Evolutionary conservation across 2,113 vertebrate genomes (phyloP).

Genomic region (Indri indri): DNA sequence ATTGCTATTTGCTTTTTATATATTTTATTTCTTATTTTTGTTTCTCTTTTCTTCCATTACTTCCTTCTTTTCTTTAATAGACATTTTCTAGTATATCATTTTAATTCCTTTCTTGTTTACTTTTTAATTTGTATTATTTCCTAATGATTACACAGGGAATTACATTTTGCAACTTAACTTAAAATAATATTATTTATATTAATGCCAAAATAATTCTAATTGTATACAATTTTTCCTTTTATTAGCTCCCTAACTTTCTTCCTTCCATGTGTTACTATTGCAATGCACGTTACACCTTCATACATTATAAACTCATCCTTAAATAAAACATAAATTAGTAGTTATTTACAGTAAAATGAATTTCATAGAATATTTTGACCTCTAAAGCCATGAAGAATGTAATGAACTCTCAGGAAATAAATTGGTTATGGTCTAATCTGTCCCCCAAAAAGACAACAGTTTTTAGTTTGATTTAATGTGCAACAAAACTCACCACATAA

Average conservation of each 20-base stretch:
- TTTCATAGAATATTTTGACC: background rate
- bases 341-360: background rate
- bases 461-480: constrained; percentile 9
- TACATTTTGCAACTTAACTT: background rate
- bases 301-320: background rate
- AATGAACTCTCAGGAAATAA: background rate
- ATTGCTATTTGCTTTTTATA: background rate
- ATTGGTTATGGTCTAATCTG: background rate
- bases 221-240: background rate
- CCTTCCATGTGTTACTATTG: background rate
- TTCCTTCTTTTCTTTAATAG: background rate
- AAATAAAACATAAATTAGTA: background rate
- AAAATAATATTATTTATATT: background rate
- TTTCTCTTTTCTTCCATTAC: background rate
- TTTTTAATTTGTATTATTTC: background rate
- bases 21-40: background rate
- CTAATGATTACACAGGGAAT: background rate
- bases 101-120: background rate
- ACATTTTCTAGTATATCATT: background rate
- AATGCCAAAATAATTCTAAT: background rate
- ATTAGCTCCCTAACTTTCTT: background rate
- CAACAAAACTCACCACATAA: background rate
- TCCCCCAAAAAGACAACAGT: background rate
- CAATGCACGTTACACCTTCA: background rate
- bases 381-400: background rate